Evolutionary conservation across 2,888 invertebrate species (phyloP).

Genomic region (Phyllotreta striolata): DNA sequence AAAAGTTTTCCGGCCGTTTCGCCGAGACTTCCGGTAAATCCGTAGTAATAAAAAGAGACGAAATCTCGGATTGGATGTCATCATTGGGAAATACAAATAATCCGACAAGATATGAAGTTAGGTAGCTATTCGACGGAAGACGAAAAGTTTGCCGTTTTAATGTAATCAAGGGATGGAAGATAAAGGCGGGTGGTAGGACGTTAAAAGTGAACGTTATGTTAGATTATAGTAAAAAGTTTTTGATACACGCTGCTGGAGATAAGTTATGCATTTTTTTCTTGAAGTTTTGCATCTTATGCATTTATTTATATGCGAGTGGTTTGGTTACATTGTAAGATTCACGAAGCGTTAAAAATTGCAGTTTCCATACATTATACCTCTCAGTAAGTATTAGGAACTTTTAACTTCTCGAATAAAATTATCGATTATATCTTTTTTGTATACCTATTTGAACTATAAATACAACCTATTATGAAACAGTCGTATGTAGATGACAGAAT

Average conservation of each 20-base stretch:
- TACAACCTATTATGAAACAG: too few relatives aligned
- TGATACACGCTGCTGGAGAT: conserved; percentile 23
- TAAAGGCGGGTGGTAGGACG: conserved; percentile 43
- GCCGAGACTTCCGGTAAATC: conserved; percentile 21
- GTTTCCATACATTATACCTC: too few relatives aligned
- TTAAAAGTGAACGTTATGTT: conserved; percentile 48
- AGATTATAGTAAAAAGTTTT: conserved; percentile 47
- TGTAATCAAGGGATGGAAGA: conserved; percentile 47
- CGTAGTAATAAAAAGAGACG: conserved; percentile 29
- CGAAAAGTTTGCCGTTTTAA: conserved; percentile 45
- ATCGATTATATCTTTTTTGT: too few relatives aligned
- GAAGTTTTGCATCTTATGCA: conserved; percentile 21
- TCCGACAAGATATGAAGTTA: conserved; percentile 36
- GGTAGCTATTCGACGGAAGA: conserved; percentile 36
- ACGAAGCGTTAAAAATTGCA: too few relatives aligned
- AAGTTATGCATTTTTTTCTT: neutral
- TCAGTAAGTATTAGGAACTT: too few relatives aligned
- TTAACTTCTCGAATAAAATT: too few relatives aligned
- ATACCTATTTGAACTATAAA: too few relatives aligned
- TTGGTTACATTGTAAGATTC: too few relatives aligned
- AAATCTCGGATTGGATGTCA: conserved; percentile 35
- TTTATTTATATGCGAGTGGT: conserved; percentile 9
- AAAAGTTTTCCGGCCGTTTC: conserved; percentile 24
- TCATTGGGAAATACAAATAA: conserved; percentile 40
- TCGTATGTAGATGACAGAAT: too few relatives aligned